A percentile compares a stretch with the other conserved stretches of the same genome.
Conservation (phyloP, 2,888 invertebrate genomes). For the Nemoura dubitans region DNA sequence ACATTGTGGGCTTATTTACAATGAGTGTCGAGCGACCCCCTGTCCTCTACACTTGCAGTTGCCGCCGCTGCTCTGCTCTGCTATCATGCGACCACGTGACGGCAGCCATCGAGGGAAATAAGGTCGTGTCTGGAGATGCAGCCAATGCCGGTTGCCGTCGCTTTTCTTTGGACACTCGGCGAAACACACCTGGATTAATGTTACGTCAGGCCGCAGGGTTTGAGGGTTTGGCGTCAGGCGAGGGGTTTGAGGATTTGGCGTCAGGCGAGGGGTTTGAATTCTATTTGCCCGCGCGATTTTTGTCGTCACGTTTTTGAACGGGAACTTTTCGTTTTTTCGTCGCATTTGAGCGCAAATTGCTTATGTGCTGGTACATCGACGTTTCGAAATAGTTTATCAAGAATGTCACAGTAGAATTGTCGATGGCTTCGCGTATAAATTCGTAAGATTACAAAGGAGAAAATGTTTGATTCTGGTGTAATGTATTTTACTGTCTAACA, state of each 20-base stretch:
- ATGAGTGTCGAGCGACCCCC: not conserved
- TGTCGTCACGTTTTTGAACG: too few relatives aligned
- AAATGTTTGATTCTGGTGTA: not conserved
- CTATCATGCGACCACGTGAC: not conserved
- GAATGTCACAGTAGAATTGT: too few relatives aligned
- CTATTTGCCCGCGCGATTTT: too few relatives aligned
- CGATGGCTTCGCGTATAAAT: too few relatives aligned
- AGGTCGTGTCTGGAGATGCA: conserved; percentile 1
- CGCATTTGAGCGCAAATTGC: too few relatives aligned
- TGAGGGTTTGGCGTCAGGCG: too few relatives aligned
- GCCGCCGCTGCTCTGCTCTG: not conserved
- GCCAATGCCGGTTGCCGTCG: not conserved
- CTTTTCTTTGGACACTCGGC: not conserved
- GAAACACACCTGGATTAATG: not conserved
- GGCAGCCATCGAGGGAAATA: not conserved
- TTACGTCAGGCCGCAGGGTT: not conserved
- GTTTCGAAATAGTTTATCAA: too few relatives aligned
- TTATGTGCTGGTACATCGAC: too few relatives aligned
- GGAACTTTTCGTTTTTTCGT: too few relatives aligned
- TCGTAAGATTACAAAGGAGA: not conserved
- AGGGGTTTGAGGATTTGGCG: too few relatives aligned
- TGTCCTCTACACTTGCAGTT: not conserved
- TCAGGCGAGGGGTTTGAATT: too few relatives aligned
- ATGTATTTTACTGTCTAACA: not conserved
- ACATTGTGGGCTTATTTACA: conserved; percentile 46